Evolutionary conservation across 2,888 invertebrate genomes (phyloP).

Genomic region (Dexiosoma caninum): DNA sequence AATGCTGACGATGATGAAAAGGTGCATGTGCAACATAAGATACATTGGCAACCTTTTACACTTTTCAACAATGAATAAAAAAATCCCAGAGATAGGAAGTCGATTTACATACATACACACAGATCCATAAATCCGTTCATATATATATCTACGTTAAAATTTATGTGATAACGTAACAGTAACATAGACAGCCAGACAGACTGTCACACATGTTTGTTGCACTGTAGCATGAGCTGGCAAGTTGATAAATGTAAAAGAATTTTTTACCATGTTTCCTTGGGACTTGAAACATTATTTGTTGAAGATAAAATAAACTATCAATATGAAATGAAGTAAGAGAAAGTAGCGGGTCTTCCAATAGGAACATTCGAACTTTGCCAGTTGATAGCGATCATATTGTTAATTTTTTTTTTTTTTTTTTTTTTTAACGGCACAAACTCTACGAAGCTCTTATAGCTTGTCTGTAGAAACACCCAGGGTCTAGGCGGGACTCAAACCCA

Average conservation of each 20-base stretch:
- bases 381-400: too few relatives aligned
- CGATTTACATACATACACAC: slow-evolving; percentile 9
- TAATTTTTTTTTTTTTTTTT: too few relatives aligned
- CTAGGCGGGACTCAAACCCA: too few relatives aligned
- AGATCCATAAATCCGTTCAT: neutral
- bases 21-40: neutral
- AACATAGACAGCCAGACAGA: neutral
- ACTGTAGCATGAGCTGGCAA: slow-evolving; percentile 8
- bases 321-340: too few relatives aligned
- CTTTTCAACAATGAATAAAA: neutral
- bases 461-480: too few relatives aligned
- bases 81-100: slow-evolving; percentile 1
- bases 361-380: too few relatives aligned
- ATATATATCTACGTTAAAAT: neutral
- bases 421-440: too few relatives aligned
- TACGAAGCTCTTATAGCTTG: too few relatives aligned
- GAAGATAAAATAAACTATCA: too few relatives aligned
- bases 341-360: too few relatives aligned
- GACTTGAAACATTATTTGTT: slow-evolving; percentile 3
- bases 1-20: neutral
- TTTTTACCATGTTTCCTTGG: neutral
- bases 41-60: slow-evolving; percentile 20
- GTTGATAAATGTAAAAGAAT: slow-evolving; percentile 6
- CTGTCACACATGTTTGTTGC: slow-evolving; percentile 8
- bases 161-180: neutral